A percentile compares a stretch with the other conserved stretches of the same genome.
Conservation (phyloP, 2,113 vertebrate species). For the Eptesicus fuscus region DNA sequence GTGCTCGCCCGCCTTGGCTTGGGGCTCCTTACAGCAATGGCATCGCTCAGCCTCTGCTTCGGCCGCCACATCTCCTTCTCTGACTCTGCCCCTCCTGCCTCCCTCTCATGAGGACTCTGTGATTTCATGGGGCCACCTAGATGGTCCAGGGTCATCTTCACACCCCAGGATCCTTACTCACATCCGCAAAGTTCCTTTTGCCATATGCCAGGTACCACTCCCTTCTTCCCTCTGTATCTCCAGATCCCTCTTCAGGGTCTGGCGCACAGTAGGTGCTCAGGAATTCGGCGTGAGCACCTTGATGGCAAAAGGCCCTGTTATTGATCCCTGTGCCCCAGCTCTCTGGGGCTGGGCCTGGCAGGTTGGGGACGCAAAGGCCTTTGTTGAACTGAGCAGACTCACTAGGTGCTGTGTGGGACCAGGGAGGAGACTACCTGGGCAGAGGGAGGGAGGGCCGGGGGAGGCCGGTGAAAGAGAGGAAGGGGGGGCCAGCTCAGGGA, state of each 20-base stretch:
- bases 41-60: background rate
- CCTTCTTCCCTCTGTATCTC: background rate
- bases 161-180: background rate
- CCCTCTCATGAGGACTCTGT: too few species aligned
- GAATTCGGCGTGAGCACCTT: rapidly evolving
- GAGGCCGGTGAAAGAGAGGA: background rate
- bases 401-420: background rate
- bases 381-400: background rate
- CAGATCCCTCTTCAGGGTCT: background rate
- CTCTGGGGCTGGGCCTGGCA: rapidly evolving
- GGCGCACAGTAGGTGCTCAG: background rate
- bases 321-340: rapidly evolving
- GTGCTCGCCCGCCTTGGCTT: rapidly evolving
- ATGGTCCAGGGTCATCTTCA: too few species aligned
- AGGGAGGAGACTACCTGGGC: rapidly evolving
- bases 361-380: background rate
- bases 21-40: rapidly evolving
- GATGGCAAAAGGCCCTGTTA: background rate
- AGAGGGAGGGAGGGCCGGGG: background rate
- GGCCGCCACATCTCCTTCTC: rapidly evolving
- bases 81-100: background rate
- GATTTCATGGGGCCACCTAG: background rate
- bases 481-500: rapidly evolving
- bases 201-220: background rate
- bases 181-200: background rate